These are phyloP conservation scores for Lycocerus yunnanus DNA, from an alignment of 2,888 invertebrate genomes.

Conservation along the genomic window DNA sequence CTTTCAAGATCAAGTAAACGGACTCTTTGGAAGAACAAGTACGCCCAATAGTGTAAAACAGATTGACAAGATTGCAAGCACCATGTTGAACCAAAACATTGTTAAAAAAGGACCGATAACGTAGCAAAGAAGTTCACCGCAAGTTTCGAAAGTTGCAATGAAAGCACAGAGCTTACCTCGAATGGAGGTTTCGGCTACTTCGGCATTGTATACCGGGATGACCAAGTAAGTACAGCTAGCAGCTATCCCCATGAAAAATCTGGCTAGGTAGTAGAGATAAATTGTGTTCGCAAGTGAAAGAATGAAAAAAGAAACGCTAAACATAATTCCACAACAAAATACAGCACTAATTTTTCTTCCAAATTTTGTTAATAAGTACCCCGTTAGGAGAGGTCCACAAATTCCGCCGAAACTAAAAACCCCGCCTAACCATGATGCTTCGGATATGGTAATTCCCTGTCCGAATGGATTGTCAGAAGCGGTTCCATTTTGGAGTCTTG, in stretches of 20 bases:
- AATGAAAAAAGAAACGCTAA: not conserved
- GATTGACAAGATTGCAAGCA: slow-evolving; percentile 66
- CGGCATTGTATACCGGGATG: slow-evolving; percentile 85
- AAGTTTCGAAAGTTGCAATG: slow-evolving; percentile 72
- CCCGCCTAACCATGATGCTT: not conserved
- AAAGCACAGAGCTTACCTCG: slow-evolving; percentile 83
- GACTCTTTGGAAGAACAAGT: slow-evolving; percentile 79
- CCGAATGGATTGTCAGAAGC: not conserved
- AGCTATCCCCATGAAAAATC: slow-evolving; percentile 63
- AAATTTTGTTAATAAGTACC: not conserved
- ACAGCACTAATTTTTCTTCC: not conserved
- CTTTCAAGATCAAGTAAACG: slow-evolving; percentile 69
- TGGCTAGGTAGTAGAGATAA: slow-evolving; percentile 47
- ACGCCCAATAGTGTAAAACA: slow-evolving; percentile 66
- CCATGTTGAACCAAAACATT: slow-evolving; percentile 67
- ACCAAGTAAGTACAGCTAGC: slow-evolving; percentile 74
- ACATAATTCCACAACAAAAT: not conserved
- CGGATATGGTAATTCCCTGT: not conserved
- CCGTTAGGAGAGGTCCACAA: not conserved
- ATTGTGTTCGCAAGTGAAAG: slow-evolving; percentile 33
- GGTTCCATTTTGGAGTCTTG: not conserved
- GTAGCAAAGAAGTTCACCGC: slow-evolving; percentile 74
- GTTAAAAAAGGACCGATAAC: slow-evolving; percentile 72
- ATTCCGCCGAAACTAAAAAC: not conserved
- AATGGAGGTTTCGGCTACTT: slow-evolving; percentile 78